Conservation (phyloP, 2,888 invertebrate species). For the Metopia argyrocephala region DNA sequence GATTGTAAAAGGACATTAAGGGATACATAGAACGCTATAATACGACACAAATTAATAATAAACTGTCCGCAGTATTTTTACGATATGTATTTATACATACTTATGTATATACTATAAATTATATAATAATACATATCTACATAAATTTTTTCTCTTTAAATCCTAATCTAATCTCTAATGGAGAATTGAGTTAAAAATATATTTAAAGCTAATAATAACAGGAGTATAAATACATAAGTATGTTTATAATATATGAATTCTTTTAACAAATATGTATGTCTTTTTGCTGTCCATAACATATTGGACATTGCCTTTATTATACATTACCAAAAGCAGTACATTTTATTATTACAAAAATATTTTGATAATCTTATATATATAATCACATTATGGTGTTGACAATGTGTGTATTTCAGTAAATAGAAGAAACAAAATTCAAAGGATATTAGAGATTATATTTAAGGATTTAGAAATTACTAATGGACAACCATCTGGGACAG, state of each 20-base stretch:
- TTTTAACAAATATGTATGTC: neutral
- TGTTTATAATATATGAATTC: neutral
- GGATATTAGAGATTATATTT: neutral
- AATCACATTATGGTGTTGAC: neutral
- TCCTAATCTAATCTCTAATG: no score
- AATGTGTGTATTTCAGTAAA: conserved; percentile 1
- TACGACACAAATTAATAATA: neutral
- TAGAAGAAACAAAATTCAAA: neutral
- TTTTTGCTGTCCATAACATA: neutral
- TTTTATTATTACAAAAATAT: conserved; percentile 2
- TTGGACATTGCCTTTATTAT: neutral
- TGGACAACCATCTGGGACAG: neutral
- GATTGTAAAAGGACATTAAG: conserved; percentile 27
- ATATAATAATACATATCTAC: no score
- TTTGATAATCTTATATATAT: conserved; percentile 5
- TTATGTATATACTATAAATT: neutral
- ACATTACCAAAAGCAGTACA: neutral
- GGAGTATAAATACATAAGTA: no score
- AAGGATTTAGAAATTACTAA: neutral
- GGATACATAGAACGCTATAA: neutral
- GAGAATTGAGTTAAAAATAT: no score
- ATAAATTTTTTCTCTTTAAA: no score
- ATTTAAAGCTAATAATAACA: no score
- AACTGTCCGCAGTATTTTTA: neutral
- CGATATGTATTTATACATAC: neutral